Evolutionary conservation across 2,797 vertebrate species (phyloP).

Genomic region (Crocodylus rhombifer): DNA sequence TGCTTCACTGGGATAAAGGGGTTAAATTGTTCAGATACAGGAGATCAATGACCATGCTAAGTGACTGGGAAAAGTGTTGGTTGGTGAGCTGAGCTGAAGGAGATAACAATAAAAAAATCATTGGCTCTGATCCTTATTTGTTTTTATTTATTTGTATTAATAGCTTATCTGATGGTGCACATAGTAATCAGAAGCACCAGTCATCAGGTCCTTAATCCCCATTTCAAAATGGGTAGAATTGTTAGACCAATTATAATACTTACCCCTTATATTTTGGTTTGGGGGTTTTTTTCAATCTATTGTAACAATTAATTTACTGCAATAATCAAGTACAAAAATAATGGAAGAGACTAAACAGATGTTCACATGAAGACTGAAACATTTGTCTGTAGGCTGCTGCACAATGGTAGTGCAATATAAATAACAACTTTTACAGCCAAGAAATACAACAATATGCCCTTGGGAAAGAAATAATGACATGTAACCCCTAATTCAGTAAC

Average conservation of each 20-base stretch:
- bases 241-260: background rate
- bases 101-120: background rate
- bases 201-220: background rate
- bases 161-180: background rate
- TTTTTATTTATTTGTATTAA: background rate
- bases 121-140: background rate
- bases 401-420: background rate
- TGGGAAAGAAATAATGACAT: background rate
- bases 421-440: constrained; percentile 22
- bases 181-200: background rate
- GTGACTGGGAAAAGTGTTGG: background rate
- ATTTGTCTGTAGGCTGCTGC: background rate
- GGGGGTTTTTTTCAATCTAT: too few species aligned
- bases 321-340: background rate
- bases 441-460: background rate
- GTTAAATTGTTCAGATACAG: background rate
- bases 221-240: background rate
- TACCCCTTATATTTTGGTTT: background rate
- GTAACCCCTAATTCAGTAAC: background rate
- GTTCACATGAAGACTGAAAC: constrained; percentile 13
- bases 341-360: constrained; percentile 25
- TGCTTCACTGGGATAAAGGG: background rate
- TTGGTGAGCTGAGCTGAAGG: background rate
- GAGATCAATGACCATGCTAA: background rate
- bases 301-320: background rate